Conservation (phyloP, 2,113 vertebrate species). For the Corythoichthys haematopterus region DNA sequence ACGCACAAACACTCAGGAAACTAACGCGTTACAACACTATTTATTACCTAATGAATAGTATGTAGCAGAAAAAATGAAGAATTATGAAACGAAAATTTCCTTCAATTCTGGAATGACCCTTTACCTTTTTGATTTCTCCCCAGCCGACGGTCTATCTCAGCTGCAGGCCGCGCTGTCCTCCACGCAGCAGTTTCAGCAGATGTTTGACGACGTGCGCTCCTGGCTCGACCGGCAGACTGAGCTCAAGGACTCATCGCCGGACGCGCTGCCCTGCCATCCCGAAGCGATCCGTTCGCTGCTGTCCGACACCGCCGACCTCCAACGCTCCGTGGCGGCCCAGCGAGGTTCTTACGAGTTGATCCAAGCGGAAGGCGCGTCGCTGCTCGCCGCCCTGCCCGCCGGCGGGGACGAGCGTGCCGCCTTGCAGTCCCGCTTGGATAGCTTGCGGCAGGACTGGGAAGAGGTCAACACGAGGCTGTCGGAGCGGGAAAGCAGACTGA, state of each 20-base stretch:
- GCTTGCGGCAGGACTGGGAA: slow-evolving; percentile 87
- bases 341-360: slow-evolving; percentile 93
- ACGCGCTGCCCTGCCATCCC: slow-evolving; percentile 81
- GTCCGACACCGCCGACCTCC: slow-evolving; percentile 85
- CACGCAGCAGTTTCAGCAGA: slow-evolving; percentile 98
- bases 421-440: slow-evolving; percentile 79
- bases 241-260: slow-evolving; percentile 55
- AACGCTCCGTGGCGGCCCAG: slow-evolving; percentile 86
- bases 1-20: no score
- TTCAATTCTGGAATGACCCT: no score
- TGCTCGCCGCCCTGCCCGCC: slow-evolving; percentile 81
- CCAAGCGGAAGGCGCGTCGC: slow-evolving; percentile 81
- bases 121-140: slow-evolving; percentile 6
- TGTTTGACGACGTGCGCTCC: slow-evolving; percentile 89
- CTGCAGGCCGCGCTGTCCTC: slow-evolving; percentile 90
- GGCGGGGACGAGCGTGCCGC: slow-evolving; percentile 83
- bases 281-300: slow-evolving; percentile 80
- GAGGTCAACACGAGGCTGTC: slow-evolving; percentile 75
- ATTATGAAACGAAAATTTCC: no score
- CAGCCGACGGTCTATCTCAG: slow-evolving; percentile 91
- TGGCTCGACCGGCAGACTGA: slow-evolving; percentile 85
- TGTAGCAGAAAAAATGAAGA: no score
- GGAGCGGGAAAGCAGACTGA: slow-evolving; percentile 76
- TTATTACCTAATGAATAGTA: background rate
- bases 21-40: background rate